Evolutionary conservation across 2,888 invertebrate genomes (phyloP).

Genomic region (Synanthedon myopaeformis): DNA sequence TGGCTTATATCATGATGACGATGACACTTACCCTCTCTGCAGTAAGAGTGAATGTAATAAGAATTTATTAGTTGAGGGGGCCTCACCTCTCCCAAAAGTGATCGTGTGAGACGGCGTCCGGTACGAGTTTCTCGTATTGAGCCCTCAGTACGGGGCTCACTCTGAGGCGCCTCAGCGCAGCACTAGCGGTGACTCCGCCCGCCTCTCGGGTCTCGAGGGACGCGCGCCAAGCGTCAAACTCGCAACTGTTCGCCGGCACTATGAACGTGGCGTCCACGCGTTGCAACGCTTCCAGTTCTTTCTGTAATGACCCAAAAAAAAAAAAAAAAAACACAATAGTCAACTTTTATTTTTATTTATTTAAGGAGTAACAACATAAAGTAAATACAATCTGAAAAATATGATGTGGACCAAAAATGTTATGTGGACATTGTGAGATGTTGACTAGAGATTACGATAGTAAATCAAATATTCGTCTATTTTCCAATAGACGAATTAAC

Average conservation of each 20-base stretch:
- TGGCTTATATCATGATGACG: no score
- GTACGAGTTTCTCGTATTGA: slow-evolving; percentile 77
- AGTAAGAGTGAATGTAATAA: no score
- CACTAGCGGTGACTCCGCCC: slow-evolving; percentile 19
- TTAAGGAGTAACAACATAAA: no score
- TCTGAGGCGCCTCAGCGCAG: slow-evolving; percentile 30
- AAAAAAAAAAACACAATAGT: no score
- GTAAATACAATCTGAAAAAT: background rate
- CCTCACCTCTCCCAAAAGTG: slow-evolving; percentile 82
- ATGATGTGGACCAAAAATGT: no score
- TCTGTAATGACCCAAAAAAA: slow-evolving; percentile 47
- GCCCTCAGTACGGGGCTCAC: slow-evolving; percentile 61
- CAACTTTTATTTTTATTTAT: no score
- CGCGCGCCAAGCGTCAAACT: slow-evolving; percentile 55
- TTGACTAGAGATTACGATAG: no score
- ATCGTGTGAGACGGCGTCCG: slow-evolving; percentile 76
- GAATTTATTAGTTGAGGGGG: background rate
- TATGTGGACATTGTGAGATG: no score
- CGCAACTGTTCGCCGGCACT: slow-evolving; percentile 72
- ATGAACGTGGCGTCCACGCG: slow-evolving; percentile 80
- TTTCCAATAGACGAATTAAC: no score
- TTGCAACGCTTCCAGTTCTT: slow-evolving; percentile 78
- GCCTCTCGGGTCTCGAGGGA: slow-evolving; percentile 32
- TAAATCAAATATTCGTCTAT: no score
- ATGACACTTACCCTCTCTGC: no score